Evolutionary conservation across 2,113 vertebrate genomes (phyloP).

Genomic region (Tachysurus fulvidraco): DNA sequence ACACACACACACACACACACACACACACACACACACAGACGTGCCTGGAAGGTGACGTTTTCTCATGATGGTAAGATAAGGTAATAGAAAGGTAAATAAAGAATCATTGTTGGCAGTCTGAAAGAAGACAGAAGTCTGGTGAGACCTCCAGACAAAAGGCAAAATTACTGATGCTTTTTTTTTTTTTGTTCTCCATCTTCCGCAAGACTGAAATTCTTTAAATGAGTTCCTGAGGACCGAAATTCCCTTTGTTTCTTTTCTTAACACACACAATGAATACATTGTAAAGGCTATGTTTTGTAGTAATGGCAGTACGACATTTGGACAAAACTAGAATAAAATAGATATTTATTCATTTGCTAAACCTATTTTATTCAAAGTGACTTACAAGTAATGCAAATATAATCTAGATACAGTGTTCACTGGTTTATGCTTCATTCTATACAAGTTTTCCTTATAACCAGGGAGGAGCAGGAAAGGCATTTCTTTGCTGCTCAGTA

Average conservation of each 20-base stretch:
- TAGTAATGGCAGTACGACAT: neutral
- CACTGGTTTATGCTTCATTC: neutral
- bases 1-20: conserved; percentile 19
- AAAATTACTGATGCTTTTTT: conserved; percentile 39
- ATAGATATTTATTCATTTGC: neutral
- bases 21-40: conserved; percentile 22
- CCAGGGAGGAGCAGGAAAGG: neutral
- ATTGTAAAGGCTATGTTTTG: neutral
- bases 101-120: conserved; percentile 29
- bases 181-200: conserved; percentile 39
- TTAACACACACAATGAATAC: conserved; percentile 13
- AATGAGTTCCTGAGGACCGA: no score
- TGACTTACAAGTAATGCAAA: neutral
- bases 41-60: conserved; percentile 57
- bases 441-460: neutral
- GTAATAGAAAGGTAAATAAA: conserved; percentile 65
- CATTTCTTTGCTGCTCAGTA: neutral
- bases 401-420: neutral
- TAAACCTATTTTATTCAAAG: neutral
- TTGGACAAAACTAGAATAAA: neutral
- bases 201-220: conserved; percentile 14
- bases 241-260: neutral
- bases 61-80: conserved; percentile 52
- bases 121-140: conserved; percentile 22
- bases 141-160: conserved; percentile 23